Evolutionary conservation across 2,888 invertebrate genomes (phyloP).

Genomic region (Dermolepida albohirtum): DNA sequence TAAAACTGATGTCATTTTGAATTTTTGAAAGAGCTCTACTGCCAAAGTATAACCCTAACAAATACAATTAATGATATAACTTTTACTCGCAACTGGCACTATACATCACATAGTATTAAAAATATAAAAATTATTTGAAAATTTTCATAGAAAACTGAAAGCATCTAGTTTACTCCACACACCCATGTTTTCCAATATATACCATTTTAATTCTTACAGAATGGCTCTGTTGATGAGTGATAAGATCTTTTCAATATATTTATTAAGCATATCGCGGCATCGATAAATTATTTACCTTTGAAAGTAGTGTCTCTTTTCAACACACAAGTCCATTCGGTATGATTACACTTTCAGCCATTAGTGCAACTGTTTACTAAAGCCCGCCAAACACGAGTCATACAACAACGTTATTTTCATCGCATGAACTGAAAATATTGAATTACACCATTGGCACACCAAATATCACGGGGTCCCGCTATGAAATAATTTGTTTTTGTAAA

Average conservation of each 20-base stretch:
- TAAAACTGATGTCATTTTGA: constrained; percentile 49
- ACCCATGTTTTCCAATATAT: constrained; percentile 39
- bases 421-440: background rate
- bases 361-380: constrained; percentile 58
- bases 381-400: constrained; percentile 55
- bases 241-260: constrained; percentile 1
- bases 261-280: constrained; percentile 12
- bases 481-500: constrained; percentile 3
- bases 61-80: constrained; percentile 8
- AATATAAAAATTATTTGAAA: constrained; percentile 8
- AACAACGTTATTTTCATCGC: constrained; percentile 13
- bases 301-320: constrained; percentile 55
- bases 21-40: constrained; percentile 28
- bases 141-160: constrained; percentile 34
- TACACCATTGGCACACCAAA: background rate
- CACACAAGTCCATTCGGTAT: constrained; percentile 58
- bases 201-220: background rate
- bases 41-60: constrained; percentile 29
- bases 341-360: constrained; percentile 64
- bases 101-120: background rate
- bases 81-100: background rate
- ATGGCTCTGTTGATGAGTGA: background rate
- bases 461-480: background rate
- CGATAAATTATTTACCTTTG: constrained; percentile 49
- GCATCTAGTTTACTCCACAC: constrained; percentile 38